Conservation (phyloP, 1,140 invertebrate genomes). For the Drosophila melanica region DNA sequence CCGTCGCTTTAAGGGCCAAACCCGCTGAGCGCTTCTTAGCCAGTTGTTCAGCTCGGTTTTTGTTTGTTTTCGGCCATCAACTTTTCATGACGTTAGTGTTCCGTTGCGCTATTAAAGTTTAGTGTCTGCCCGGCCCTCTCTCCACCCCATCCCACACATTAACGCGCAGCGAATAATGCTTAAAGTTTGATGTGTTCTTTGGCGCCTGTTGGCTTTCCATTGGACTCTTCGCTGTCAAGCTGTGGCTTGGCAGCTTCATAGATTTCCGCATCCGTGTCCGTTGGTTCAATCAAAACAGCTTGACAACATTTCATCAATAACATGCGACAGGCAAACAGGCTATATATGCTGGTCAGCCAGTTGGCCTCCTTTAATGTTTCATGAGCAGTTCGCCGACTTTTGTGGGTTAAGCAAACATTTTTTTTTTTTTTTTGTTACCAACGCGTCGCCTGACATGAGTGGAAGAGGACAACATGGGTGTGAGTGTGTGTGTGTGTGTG, state of each 20-base stretch:
- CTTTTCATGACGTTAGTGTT: conserved; percentile 41
- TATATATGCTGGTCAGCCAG: conserved; percentile 3
- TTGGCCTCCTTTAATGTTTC: conserved; percentile 57
- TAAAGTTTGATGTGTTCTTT: conserved; percentile 73
- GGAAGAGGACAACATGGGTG: conserved; percentile 32
- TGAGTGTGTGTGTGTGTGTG: background rate
- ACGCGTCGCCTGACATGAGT: conserved; percentile 17
- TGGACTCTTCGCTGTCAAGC: conserved; percentile 42
- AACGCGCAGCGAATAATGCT: conserved; percentile 14
- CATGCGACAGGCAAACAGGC: conserved; percentile 4
- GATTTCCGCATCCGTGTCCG: conserved; percentile 26
- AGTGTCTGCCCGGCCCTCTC: conserved; percentile 36
- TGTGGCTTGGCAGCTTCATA: conserved; percentile 38
- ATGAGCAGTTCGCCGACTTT: conserved; percentile 47
- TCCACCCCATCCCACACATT: background rate
- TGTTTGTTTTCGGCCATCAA: conserved; percentile 41
- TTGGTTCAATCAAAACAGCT: conserved; percentile 45
- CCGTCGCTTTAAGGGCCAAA: conserved; percentile 30
- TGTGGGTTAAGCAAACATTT: conserved; percentile 40
- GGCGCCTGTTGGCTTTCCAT: conserved; percentile 47
- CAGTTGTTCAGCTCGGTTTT: conserved; percentile 10
- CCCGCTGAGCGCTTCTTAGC: conserved; percentile 5
- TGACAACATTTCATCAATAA: conserved; percentile 78
- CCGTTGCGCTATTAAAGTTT: conserved; percentile 68
- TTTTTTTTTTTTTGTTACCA: conserved; percentile 29